Evolutionary conservation across 1,140 invertebrate species (phyloP).

Genomic region (Diuraphis noxia): DNA sequence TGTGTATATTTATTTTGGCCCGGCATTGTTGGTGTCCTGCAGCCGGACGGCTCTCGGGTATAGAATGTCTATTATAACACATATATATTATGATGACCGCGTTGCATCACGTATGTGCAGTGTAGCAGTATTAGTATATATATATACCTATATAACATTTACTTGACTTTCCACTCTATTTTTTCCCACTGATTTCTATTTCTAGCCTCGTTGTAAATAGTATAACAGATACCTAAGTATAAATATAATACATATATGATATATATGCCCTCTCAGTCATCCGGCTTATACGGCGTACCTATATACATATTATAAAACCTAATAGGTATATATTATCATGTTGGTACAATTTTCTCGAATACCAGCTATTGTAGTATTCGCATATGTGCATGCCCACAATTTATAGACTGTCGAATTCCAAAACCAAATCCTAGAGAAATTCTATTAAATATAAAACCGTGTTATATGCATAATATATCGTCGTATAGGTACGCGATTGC

Average conservation of each 20-base stretch:
- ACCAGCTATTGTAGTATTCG: background rate
- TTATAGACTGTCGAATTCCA: background rate
- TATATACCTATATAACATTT: background rate
- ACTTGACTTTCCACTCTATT: background rate
- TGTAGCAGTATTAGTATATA: background rate
- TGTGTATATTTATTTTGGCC: conserved; percentile 29
- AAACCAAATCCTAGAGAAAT: background rate
- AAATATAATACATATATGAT: background rate
- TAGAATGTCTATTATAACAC: background rate
- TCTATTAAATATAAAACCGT: background rate
- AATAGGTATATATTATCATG: too few relatives aligned
- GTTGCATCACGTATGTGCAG: background rate
- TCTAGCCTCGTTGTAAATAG: background rate
- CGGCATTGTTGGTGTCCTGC: conserved; percentile 9
- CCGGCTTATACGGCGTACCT: too few relatives aligned
- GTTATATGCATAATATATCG: background rate
- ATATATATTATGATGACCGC: background rate
- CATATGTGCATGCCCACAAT: background rate
- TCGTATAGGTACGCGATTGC: background rate
- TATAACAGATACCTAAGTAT: background rate
- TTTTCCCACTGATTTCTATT: background rate
- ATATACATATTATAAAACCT: background rate
- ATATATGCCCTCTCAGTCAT: too few relatives aligned
- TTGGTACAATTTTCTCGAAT: background rate
- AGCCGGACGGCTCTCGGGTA: background rate